Percentiles rank a stretch among this genome's conserved stretches.
phyloP scores from a whole-genome alignment of 2,113 vertebrate genomes.

The Spea bombifrons region DNA sequence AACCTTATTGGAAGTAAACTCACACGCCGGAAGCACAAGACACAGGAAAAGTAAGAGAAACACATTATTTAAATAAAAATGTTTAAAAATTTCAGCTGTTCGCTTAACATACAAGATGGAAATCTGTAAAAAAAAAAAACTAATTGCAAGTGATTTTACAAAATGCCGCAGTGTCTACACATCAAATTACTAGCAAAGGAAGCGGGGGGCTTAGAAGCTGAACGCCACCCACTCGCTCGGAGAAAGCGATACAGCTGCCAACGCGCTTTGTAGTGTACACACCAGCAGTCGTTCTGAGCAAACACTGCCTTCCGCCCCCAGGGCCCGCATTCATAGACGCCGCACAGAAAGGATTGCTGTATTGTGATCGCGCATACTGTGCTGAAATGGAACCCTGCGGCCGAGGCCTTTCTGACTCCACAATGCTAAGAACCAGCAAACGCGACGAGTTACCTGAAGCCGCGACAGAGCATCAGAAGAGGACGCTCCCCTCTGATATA shows the following conservation, averaged over 20 bases:
- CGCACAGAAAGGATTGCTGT: conserved; percentile 17
- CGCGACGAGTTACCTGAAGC: neutral
- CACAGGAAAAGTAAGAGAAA: no score
- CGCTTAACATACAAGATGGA: no score
- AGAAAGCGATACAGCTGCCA: conserved; percentile 14
- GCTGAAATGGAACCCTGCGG: conserved; percentile 9
- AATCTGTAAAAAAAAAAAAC: neutral
- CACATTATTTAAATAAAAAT: no score
- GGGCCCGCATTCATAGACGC: conserved; percentile 14
- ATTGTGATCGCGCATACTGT: conserved; percentile 27
- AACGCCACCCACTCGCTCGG: conserved; percentile 14
- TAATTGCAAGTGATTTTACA: no score
- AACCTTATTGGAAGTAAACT: no score
- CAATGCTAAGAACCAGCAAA: neutral
- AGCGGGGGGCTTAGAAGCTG: neutral
- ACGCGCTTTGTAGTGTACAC: conserved; percentile 17
- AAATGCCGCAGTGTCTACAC: neutral
- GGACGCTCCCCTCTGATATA: no score
- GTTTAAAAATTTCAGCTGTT: no score
- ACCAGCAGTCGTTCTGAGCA: conserved; percentile 9
- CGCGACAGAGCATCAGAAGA: no score
- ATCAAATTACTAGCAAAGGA: conserved; percentile 13
- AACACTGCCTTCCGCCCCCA: conserved; percentile 11
- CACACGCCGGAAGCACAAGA: no score
- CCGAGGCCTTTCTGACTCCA: neutral